Base-by-base conservation (phyloP, 1,140 invertebrate species). In the Heterodera carotae region DNA sequence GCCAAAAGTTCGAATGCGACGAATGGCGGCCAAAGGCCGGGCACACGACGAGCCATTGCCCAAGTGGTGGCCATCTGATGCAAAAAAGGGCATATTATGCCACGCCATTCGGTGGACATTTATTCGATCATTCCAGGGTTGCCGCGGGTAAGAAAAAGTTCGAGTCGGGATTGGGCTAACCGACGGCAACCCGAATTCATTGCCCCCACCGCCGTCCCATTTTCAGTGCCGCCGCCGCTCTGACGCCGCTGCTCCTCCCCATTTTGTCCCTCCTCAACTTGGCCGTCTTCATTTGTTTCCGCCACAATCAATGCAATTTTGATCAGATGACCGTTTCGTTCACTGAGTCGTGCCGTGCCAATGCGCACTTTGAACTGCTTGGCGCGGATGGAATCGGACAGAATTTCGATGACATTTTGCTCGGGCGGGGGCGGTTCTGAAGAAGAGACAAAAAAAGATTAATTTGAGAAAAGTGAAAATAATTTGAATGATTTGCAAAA, bases 261-360 rank as follows among this genome's bases (percentile, higher is more conserved):
- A 43, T n/a, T 29, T 74, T 8, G 31, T 56, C 27, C 60, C 71
- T 31, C 43, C 34, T 71, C 56, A 6, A 25, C 7, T 71, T 48
- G 33, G 34, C 60, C 84, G 62, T 78, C 75, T 4, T 81, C 36
- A 29, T 73, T 77, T 6, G 83, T 82, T 83, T 86, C 80, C 27
- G 83, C 76, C 6, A 84, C 85, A 62, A 86, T 87, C 36, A 86
- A 60, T 22, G 84, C 53, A 56, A 78, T 62, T 72, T 82, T 82
- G 39, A 53, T 79, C n/a, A 88, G 69, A 56, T 76, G 72, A 7
- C 85, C 85, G 72, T 86, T 75, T 62, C 80, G 80, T 36, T 81
- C 73, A 60, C 76, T 81, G 66, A 86, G 85, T 62, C 76, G 76
- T 4, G 53, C 71, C 8, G 76, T 84, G 29, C 81, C 83, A 60